Base-by-base conservation (phyloP, 2,113 vertebrate genomes). In the Oreochromis spilurus region DNA sequence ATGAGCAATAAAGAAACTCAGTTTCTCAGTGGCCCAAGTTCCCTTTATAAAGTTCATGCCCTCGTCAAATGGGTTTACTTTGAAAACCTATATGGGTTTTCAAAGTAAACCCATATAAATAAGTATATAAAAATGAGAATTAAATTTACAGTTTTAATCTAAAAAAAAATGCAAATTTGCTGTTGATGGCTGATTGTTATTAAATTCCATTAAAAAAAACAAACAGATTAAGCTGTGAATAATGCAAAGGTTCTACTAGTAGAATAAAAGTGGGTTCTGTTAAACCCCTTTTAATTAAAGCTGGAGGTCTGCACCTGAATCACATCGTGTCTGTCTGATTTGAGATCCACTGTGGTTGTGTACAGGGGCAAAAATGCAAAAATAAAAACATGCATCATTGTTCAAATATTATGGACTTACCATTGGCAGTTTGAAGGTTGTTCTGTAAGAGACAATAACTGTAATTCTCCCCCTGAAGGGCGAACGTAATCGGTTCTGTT, bases 291-390 rank as follows among this genome's bases (percentile, higher is more conserved):
- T 45, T 14, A 26, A 6, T 67, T 67, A 21, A 21, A 40, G 36
- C 0, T 70, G 36, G 36, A 70, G 13, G 65, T 43, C 7, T 16
- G 36, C 7, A 5, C 0, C 1, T 70, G 36, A 70, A 70, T 70
- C 4, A 1, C n/a, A 0, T 40, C 1, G 3, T 70, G 19, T 40
- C 34, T 40, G 19, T 21, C 34, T 21, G 34, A 67, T 67, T 9
- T 70, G 12, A 70, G 7, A 40, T 9, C 65, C 65, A 1, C 65
- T 24, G n/a, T 70, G 2, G n/a, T 70, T n/a, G 11, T 70, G 62
- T 24, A 70, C 62, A 60, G 1, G 16, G 58, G 29, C 2, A 2
- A 60, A 9, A 6, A 9, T 31, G 14, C 57, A 36, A 62, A 67
- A 0, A 43, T 65, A 65, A 36, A 36, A 36, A 36, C 34, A 14